Base-by-base conservation (phyloP, 2,113 vertebrate genomes). In the Parus major region DNA sequence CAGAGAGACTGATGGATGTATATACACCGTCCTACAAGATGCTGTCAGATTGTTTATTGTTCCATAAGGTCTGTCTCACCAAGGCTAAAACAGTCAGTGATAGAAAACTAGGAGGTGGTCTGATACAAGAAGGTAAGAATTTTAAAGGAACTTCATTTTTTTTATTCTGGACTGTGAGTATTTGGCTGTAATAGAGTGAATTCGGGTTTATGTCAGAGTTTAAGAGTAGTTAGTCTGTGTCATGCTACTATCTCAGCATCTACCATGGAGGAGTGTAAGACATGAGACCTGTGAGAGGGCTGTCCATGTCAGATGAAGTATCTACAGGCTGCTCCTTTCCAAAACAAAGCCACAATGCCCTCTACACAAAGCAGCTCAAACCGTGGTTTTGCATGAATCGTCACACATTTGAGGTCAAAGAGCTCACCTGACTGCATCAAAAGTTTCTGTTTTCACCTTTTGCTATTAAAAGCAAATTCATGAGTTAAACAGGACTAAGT, bases 331-430 rank as follows among this genome's bases (percentile, higher is more conserved):
- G 9, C 20, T 90, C n/a, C 36, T 82, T 88, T 65, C 36, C 36
- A 56, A 66, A 92, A 49, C 20, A 50, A 35, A 71, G 10, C 31
- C 56, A 33, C 17, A 63, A 36, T 29, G 24, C 10, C 66, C 36
- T 64, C 33, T 35, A 13, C 36, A 59, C 25, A 36, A 12, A n/a
- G 11, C 15, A 80, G 9, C 18, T 66, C n/a, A 81, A 59, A 33
- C 6, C 5, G 19, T 3, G 1, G 4, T 46, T 92, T 53, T 15
- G 2, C 0, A 0, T 41, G 9, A 66, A 29, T 23, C 56, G 2
- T 42, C 42, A 42, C 15, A 6, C 11, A 39, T 39, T 24, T 83
- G 44, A 0, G 0, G 25, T 50, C 35, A 59, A 35, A 87, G 16
- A 73, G 36, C 28, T 61, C 20, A 82, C 12, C 15, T 23, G 13